phyloP scores from a whole-genome alignment of 1,140 invertebrate genomes.

The Charaxes varanes region DNA sequence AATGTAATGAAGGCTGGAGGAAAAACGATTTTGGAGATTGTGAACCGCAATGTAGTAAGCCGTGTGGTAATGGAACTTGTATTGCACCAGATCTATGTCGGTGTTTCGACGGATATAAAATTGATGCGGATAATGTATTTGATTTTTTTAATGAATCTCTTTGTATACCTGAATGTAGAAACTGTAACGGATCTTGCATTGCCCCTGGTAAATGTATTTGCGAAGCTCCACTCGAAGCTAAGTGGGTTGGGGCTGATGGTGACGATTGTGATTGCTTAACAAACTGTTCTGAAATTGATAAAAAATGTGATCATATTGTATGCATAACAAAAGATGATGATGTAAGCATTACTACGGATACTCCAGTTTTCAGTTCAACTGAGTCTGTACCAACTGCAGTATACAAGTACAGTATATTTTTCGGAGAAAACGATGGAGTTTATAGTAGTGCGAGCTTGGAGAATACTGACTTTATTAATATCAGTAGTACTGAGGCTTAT shows the following conservation, averaged over 20 bases:
- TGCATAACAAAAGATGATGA: conserved; percentile 4
- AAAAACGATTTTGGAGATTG: conserved; percentile 8
- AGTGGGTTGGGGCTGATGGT: neutral
- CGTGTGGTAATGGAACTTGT: conserved; percentile 72
- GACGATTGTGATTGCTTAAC: conserved; percentile 9
- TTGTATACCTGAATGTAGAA: conserved; percentile 32
- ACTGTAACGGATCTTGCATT: conserved; percentile 31
- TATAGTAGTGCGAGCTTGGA: no score
- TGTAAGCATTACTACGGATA: neutral
- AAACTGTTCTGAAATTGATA: conserved; percentile 6
- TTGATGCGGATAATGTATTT: conserved; percentile 7
- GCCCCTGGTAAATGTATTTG: conserved; percentile 22
- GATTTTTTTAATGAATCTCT: conserved; percentile 1
- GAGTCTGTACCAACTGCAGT: no score
- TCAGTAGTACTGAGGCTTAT: no score
- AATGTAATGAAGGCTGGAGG: conserved; percentile 23
- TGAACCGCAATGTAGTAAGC: conserved; percentile 42
- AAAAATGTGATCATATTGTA: conserved; percentile 10
- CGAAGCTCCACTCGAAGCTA: conserved; percentile 5
- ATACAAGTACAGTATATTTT: neutral
- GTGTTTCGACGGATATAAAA: conserved; percentile 25
- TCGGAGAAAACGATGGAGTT: neutral
- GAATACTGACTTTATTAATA: no score
- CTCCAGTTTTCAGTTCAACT: neutral
- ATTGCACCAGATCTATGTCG: conserved; percentile 65